These are phyloP conservation scores for Phenacoccus solenopsis DNA, from an alignment of 1,140 invertebrate genomes.

Conservation along the genomic window DNA sequence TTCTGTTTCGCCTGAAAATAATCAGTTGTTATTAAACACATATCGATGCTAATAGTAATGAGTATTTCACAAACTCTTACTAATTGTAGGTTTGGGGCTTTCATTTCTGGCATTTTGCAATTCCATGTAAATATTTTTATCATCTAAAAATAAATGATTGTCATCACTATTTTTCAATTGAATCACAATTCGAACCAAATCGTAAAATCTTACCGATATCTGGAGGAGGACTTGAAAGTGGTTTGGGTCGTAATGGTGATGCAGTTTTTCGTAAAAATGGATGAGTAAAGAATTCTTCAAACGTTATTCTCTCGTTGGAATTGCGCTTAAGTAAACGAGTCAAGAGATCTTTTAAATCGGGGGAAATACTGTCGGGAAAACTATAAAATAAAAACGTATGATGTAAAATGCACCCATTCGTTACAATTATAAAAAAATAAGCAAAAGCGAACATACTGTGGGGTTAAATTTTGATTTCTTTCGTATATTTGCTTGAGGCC, in stretches of 20 bases:
- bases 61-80: too few relatives aligned
- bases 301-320: slow-evolving; percentile 87
- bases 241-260: slow-evolving; percentile 13
- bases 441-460: slow-evolving; percentile 58
- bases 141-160: too few relatives aligned
- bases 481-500: slow-evolving; percentile 96
- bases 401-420: neutral
- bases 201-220: neutral
- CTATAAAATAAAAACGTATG: slow-evolving; percentile 38
- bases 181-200: too few relatives aligned
- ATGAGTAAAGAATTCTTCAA: slow-evolving; percentile 89
- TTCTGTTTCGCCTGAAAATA: too few relatives aligned
- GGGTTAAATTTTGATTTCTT: slow-evolving; percentile 85
- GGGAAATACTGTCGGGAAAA: slow-evolving; percentile 83
- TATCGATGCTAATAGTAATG: too few relatives aligned
- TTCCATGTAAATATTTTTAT: too few relatives aligned
- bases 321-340: slow-evolving; percentile 78
- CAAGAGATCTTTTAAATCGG: slow-evolving; percentile 75
- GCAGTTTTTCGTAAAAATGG: slow-evolving; percentile 57
- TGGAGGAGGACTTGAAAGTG: neutral
- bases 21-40: too few relatives aligned
- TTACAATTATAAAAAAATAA: slow-evolving; percentile 5
- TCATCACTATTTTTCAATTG: too few relatives aligned
- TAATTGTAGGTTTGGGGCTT: too few relatives aligned
- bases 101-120: too few relatives aligned